phyloP scores from a whole-genome alignment of 2,888 invertebrate species.

The Leptinotarsa rubiginosa region DNA sequence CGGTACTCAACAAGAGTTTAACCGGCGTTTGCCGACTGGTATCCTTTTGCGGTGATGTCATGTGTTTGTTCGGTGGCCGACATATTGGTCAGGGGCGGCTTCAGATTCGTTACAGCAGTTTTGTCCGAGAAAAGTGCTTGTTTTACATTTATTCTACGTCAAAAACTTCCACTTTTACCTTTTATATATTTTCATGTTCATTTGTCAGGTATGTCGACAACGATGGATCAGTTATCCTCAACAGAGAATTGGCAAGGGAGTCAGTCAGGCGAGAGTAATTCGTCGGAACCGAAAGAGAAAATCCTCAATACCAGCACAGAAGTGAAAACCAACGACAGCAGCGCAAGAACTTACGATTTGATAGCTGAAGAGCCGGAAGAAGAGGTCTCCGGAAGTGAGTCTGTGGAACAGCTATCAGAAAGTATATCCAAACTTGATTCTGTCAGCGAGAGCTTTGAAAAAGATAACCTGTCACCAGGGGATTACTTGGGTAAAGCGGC shows the following conservation, averaged over 20 bases:
- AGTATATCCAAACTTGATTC: slow-evolving; percentile 65
- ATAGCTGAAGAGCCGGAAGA: slow-evolving; percentile 71
- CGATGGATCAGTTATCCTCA: slow-evolving; percentile 82
- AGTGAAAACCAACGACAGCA: slow-evolving; percentile 63
- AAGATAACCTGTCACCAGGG: slow-evolving; percentile 38
- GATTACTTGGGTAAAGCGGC: slow-evolving; percentile 57
- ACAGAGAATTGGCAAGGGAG: slow-evolving; percentile 81
- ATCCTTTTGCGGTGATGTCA: too few relatives aligned
- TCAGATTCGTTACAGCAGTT: too few relatives aligned
- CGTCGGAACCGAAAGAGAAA: slow-evolving; percentile 67
- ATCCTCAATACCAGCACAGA: slow-evolving; percentile 62
- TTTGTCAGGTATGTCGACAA: slow-evolving; percentile 68
- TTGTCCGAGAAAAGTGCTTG: too few relatives aligned
- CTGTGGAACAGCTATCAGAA: slow-evolving; percentile 67
- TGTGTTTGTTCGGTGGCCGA: too few relatives aligned
- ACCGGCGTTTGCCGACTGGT: too few relatives aligned
- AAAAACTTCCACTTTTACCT: too few relatives aligned
- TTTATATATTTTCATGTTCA: too few relatives aligned
- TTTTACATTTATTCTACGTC: too few relatives aligned
- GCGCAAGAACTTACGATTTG: slow-evolving; percentile 65
- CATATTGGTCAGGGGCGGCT: too few relatives aligned
- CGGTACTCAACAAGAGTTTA: too few relatives aligned
- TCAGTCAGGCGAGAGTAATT: slow-evolving; percentile 71
- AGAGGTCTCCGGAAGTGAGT: slow-evolving; percentile 67
- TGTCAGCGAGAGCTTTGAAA: slow-evolving; percentile 56